These are phyloP conservation scores for Dione vanillae DNA, from an alignment of 2,888 invertebrate species.

Conservation along the genomic window DNA sequence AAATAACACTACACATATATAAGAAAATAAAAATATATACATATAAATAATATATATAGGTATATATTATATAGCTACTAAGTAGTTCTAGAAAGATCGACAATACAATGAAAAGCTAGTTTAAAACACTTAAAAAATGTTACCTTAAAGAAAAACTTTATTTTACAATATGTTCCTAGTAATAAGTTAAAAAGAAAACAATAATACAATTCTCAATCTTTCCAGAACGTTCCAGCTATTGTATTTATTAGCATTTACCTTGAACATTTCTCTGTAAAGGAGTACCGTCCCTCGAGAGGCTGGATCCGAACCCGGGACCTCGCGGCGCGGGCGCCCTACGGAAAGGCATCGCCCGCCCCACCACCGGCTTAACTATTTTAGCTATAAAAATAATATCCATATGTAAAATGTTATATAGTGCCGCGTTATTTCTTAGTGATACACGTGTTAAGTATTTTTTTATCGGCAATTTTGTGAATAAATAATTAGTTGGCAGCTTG, in stretches of 20 bases:
- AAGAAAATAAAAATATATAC: too few relatives aligned
- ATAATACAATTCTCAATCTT: not conserved
- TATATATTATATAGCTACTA: too few relatives aligned
- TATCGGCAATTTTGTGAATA: not conserved
- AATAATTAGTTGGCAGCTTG: not conserved
- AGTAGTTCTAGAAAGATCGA: too few relatives aligned
- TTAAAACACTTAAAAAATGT: too few relatives aligned
- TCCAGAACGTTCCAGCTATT: not conserved
- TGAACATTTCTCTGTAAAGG: conserved; percentile 62
- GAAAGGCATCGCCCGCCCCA: conserved; percentile 67
- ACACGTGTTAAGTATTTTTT: not conserved
- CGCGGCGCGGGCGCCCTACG: conserved; percentile 58
- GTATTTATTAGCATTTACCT: conserved; percentile 56
- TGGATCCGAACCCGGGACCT: conserved; percentile 69
- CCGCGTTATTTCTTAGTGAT: not conserved
- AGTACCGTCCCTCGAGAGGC: conserved; percentile 65
- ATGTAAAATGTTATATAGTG: not conserved
- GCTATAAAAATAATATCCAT: conserved; percentile 50
- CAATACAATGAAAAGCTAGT: too few relatives aligned
- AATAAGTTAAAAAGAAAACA: too few relatives aligned
- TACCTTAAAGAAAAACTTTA: too few relatives aligned
- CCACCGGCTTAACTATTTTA: conserved; percentile 65
- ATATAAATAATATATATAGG: too few relatives aligned
- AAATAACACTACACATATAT: too few relatives aligned
- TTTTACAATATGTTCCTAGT: too few relatives aligned